These are phyloP conservation scores for Drosophila simulans DNA, from an alignment of 1,140 invertebrate genomes.

Conservation along the genomic window DNA sequence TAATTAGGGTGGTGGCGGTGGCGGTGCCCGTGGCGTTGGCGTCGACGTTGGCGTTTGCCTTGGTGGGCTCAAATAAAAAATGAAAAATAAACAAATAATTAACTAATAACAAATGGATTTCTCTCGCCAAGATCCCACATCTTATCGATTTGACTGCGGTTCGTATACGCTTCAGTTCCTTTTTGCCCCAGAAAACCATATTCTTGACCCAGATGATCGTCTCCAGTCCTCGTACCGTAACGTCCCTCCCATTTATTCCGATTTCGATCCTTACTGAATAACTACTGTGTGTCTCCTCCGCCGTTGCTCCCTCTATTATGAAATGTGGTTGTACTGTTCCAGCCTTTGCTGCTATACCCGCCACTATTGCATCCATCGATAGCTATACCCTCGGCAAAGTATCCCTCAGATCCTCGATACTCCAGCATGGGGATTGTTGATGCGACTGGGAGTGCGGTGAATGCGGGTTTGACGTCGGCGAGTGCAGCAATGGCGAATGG, in stretches of 20 bases:
- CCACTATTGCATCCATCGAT: neutral
- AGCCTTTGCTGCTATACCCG: neutral
- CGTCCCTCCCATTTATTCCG: neutral
- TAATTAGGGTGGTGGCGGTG: neutral
- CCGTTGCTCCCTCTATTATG: neutral
- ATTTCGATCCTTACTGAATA: neutral
- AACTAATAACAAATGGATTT: conserved; percentile 6
- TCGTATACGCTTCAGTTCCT: neutral
- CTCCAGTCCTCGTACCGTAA: neutral
- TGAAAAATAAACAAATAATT: conserved; percentile 6
- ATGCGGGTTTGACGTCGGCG: conserved; percentile 14
- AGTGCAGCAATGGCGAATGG: conserved; percentile 33
- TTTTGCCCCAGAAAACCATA: neutral
- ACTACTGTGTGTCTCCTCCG: neutral
- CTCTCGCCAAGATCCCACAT: neutral
- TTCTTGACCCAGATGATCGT: neutral
- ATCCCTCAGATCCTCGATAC: conserved; percentile 30
- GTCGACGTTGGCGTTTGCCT: too few relatives aligned
- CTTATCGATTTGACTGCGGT: neutral
- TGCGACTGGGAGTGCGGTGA: conserved; percentile 17
- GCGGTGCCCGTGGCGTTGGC: too few relatives aligned
- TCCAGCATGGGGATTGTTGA: conserved; percentile 15
- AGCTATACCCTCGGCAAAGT: conserved; percentile 22
- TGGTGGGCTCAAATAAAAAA: conserved; percentile 4
- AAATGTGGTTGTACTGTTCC: neutral